Evolutionary conservation across 1,140 invertebrate genomes (phyloP).

Genomic region (Leptoteleia sp.): DNA sequence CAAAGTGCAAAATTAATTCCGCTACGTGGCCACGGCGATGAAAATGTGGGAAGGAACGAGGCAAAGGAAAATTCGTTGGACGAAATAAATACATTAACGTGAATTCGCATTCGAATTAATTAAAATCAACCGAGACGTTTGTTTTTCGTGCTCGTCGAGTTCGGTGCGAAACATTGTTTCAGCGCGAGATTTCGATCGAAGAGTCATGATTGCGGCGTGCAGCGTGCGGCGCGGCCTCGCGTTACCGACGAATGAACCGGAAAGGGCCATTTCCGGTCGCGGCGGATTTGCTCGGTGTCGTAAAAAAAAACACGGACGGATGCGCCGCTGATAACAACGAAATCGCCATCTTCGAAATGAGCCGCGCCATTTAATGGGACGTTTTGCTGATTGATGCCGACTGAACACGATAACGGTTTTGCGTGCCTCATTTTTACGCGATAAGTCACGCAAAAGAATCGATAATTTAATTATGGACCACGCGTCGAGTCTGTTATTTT

Average conservation of each 20-base stretch:
- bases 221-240: slow-evolving; percentile 21
- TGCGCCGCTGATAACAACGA: slow-evolving; percentile 39
- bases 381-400: slow-evolving; percentile 7
- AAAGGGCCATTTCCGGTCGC: slow-evolving; percentile 48
- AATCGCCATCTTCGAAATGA: slow-evolving; percentile 27
- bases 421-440: too few species aligned
- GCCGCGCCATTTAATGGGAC: slow-evolving; percentile 3
- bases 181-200: slow-evolving; percentile 7
- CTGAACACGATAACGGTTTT: slow-evolving; percentile 1
- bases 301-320: slow-evolving; percentile 50
- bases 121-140: too few species aligned
- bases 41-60: too few species aligned
- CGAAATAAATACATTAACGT: too few species aligned
- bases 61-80: too few species aligned
- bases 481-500: too few species aligned
- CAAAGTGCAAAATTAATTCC: too few species aligned
- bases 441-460: too few species aligned
- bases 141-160: background rate
- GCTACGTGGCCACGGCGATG: too few species aligned
- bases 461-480: too few species aligned
- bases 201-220: slow-evolving; percentile 1
- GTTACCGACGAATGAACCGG: slow-evolving; percentile 44
- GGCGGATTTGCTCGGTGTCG: slow-evolving; percentile 13
- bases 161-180: slow-evolving; percentile 4
- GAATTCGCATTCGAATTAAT: too few species aligned